A percentile compares a stretch with the other conserved stretches of the same genome.
phyloP scores from a whole-genome alignment of 2,113 vertebrate genomes.

The Pseudois nayaur region DNA sequence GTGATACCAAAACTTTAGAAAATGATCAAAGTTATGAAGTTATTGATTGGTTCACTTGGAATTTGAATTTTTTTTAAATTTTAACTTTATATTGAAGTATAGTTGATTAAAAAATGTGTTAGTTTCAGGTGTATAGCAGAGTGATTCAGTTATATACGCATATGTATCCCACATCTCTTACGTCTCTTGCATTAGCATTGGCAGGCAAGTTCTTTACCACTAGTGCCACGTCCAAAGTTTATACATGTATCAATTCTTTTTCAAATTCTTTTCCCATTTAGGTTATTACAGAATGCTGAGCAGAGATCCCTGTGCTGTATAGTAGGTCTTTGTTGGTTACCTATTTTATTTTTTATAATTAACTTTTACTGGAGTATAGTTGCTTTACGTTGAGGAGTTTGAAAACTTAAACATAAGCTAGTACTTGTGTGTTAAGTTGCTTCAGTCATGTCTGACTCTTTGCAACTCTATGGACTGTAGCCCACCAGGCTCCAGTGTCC shows the following conservation, averaged over 20 bases:
- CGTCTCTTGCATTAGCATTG: fast-evolving
- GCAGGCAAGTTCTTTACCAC: neutral
- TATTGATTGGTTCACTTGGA: neutral
- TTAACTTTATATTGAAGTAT: neutral
- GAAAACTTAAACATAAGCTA: neutral
- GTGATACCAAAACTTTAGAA: neutral
- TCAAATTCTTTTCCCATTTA: neutral
- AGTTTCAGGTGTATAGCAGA: neutral
- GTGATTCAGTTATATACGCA: neutral
- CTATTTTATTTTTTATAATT: neutral
- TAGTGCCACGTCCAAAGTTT: neutral
- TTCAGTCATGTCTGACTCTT: neutral
- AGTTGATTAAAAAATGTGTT: neutral
- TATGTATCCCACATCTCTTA: neutral
- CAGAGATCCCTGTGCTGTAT: neutral
- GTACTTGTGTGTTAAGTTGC: neutral
- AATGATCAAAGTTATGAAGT: neutral
- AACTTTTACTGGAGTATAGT: neutral
- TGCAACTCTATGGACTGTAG: neutral
- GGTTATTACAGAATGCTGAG: neutral
- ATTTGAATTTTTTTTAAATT: neutral
- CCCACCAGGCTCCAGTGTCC: neutral
- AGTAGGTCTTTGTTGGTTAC: neutral
- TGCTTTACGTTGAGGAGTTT: neutral
- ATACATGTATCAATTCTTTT: neutral